A percentile compares a stretch with the other conserved stretches of the same genome.
Evolutionary conservation across 2,113 vertebrate genomes (phyloP).

Genomic region (Rhagologus leucostigma): DNA sequence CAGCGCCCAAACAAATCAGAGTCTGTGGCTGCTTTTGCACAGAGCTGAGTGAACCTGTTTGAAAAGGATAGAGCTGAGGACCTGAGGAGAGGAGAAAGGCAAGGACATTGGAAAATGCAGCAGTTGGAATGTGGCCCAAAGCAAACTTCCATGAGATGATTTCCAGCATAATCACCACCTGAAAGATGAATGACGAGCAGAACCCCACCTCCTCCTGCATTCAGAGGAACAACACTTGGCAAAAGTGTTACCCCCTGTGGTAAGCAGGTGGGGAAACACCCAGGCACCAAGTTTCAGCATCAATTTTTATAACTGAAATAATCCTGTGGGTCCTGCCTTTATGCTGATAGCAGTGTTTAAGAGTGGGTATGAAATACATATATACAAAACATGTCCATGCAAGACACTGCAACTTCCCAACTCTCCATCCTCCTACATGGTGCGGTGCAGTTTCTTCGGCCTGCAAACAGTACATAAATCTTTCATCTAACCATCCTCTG

Average conservation of each 20-base stretch:
- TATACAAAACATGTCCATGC: neutral
- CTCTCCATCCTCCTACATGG: neutral
- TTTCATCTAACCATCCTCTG: neutral
- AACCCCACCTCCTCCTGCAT: neutral
- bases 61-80: neutral
- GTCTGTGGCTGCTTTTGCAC: neutral
- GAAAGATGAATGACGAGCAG: neutral
- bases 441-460: neutral
- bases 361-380: neutral
- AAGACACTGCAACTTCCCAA: neutral
- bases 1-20: neutral
- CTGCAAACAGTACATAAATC: neutral
- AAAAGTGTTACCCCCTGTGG: neutral
- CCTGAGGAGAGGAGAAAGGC: neutral
- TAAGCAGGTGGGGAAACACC: neutral
- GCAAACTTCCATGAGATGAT: neutral
- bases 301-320: neutral
- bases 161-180: neutral
- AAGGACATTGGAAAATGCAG: neutral
- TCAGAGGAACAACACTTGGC: neutral
- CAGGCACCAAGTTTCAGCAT: neutral
- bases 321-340: neutral
- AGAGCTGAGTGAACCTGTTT: neutral
- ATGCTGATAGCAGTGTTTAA: rapidly evolving
- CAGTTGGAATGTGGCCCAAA: neutral